Evolutionary conservation across 2,797 vertebrate species (phyloP), one percentile per base, ranked within the genome.

Genomic region (Rhinella marina): DNA sequence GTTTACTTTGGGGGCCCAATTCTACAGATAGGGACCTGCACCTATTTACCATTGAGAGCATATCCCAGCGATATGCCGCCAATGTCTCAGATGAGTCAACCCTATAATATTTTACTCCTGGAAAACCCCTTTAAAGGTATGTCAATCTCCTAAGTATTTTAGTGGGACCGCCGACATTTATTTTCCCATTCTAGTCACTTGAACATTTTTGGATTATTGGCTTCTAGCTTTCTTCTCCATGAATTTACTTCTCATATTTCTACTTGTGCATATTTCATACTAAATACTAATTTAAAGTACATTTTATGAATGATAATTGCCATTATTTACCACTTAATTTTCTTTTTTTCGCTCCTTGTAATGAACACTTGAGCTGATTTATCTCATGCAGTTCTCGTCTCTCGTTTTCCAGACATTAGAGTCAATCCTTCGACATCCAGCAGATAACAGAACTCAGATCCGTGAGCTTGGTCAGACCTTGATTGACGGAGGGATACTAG

Each of bases 401-500:
- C 8, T 29, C 48, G 0, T 52, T 86, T 1, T 77, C 83, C 90
- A 96, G 96, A 92, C 94, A 77, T 89, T 99, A 93, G 98, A 99
- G 92, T 96, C 94, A 7, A 96, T 97, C 81, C 93, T 99, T 62
- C 97, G 97, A 29, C 98, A 99, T 91, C 98, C 98, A 0, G 96
- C 96, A n/a, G 98, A 99, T 92, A 99, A 99, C 93, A 95, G 98
- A 88, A 99, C 97, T 0, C 98, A 99, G 93, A 99, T 99, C 92
- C 96, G 97, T 86, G 98, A 99, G 91, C 95, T 99, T 76, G 97
- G 97, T 57, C 98, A 99, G 94, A 99, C 98, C 0, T 91, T 99
- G 92, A 98, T 99, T 84, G 98, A 99, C 19, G 98, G 98, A 77
- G 98, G 98, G 41, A 98, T 99, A 90, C 95, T 99, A 32, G 98